A percentile compares a stretch with the other conserved stretches of the same genome.
These are phyloP conservation scores for Nymphalis polychloros DNA, from an alignment of 2,888 invertebrate species.

Conservation along the genomic window DNA sequence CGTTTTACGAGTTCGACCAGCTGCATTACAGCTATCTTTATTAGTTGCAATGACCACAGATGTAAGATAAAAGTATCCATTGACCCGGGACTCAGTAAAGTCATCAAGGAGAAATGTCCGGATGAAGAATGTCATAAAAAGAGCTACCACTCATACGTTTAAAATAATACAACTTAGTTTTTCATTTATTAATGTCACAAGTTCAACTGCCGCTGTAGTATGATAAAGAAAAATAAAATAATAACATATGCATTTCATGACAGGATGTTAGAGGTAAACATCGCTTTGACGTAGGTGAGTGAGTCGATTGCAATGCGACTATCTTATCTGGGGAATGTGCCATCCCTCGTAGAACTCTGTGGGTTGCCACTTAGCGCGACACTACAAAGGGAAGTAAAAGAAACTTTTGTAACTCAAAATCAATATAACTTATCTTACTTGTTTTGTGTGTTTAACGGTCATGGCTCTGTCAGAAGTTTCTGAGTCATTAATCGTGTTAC, in stretches of 20 bases:
- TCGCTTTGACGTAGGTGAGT: conserved; percentile 53
- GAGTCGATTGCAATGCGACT: conserved; percentile 68
- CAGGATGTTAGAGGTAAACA: conserved; percentile 24
- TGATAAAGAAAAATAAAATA: conserved; percentile 16
- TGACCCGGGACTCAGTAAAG: conserved; percentile 38
- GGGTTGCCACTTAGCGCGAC: conserved; percentile 70
- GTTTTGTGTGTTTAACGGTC: conserved; percentile 45
- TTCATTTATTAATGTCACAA: conserved; percentile 17
- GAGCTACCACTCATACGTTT: conserved; percentile 7
- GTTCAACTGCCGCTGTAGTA: conserved; percentile 12
- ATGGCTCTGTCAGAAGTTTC: conserved; percentile 14
- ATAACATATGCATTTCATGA: conserved; percentile 16
- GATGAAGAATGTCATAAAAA: conserved; percentile 26
- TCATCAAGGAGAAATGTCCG: conserved; percentile 34
- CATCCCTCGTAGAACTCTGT: conserved; percentile 61
- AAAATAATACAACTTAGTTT: conserved; percentile 19
- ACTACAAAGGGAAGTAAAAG: conserved; percentile 57
- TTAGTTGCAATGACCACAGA: conserved; percentile 68
- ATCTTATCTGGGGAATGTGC: conserved; percentile 78
- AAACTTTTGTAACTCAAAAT: conserved; percentile 60
- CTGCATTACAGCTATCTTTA: conserved; percentile 72
- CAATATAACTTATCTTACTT: conserved; percentile 65
- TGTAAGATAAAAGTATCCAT: conserved; percentile 45
- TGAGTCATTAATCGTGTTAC: conserved; percentile 22
- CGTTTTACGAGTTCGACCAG: conserved; percentile 72